Conservation (phyloP, 2,113 vertebrate species). For the Oncorhynchus kisutch region DNA sequence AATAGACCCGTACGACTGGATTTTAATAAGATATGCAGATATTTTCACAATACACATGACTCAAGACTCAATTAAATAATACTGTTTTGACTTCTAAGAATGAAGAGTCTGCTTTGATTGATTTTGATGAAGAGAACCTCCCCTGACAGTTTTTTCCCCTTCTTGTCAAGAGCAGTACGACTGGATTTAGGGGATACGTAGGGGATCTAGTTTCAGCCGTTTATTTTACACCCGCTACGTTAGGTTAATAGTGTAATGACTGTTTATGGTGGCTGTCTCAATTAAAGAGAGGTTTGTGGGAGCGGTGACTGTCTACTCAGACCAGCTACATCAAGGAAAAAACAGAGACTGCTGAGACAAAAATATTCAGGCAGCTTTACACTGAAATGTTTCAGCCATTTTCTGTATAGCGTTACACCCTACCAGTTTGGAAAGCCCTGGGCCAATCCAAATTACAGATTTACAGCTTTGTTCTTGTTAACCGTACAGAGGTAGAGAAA, state of each 20-base stretch:
- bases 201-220: too few species aligned
- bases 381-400: slow-evolving; percentile 7
- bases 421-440: slow-evolving; percentile 6
- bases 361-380: background rate
- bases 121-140: background rate
- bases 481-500: background rate
- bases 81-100: too few species aligned
- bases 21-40: background rate
- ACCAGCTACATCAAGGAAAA: background rate
- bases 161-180: too few species aligned
- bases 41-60: background rate
- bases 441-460: slow-evolving; percentile 31
- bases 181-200: too few species aligned
- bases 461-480: slow-evolving; percentile 39
- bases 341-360: background rate
- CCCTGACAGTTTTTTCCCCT: too few species aligned
- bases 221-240: too few species aligned
- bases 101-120: too few species aligned
- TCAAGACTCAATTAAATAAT: too few species aligned
- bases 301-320: too few species aligned
- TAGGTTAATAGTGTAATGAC: slow-evolving; percentile 21
- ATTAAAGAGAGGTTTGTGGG: background rate
- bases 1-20: background rate
- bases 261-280: slow-evolving; percentile 15
- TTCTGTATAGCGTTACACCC: slow-evolving; percentile 6